These are phyloP conservation scores for Kradibia gibbosae DNA, from an alignment of 1,140 invertebrate genomes.

Conservation along the genomic window DNA sequence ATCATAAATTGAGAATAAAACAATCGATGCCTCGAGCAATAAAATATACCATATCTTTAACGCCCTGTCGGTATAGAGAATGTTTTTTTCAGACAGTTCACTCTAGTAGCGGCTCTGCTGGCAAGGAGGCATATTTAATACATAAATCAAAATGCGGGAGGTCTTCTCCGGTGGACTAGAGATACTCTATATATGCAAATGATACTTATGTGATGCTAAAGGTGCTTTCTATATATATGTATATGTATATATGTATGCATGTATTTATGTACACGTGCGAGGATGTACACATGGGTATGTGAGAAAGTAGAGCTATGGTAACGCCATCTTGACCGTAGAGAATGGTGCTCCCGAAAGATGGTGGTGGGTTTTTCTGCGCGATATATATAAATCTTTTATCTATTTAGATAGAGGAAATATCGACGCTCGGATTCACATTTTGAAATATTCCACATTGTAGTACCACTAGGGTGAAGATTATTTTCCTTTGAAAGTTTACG, in stretches of 20 bases:
- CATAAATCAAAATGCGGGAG: slow-evolving; percentile 71
- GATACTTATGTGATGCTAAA: no score
- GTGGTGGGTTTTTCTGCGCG: neutral
- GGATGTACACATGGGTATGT: slow-evolving; percentile 55
- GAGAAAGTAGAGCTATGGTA: slow-evolving; percentile 50
- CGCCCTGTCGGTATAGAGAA: neutral
- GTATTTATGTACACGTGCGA: no score
- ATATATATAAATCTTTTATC: slow-evolving; percentile 45
- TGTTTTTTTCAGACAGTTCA: slow-evolving; percentile 43
- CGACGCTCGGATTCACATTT: slow-evolving; percentile 12
- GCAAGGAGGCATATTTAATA: slow-evolving; percentile 70
- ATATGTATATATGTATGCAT: slow-evolving; percentile 22
- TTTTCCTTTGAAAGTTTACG: no score
- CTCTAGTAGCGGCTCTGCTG: slow-evolving; percentile 49
- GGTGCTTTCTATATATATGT: no score
- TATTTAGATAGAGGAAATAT: slow-evolving; percentile 47
- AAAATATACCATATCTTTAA: slow-evolving; percentile 34
- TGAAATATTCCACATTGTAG: slow-evolving; percentile 27
- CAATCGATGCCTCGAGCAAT: slow-evolving; percentile 24
- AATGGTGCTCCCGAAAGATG: slow-evolving; percentile 41
- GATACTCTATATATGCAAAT: slow-evolving; percentile 69
- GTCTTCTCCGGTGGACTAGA: slow-evolving; percentile 58
- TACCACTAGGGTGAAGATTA: neutral
- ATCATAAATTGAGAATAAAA: slow-evolving; percentile 8
- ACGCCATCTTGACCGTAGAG: slow-evolving; percentile 67